phyloP scores from a whole-genome alignment of 2,888 invertebrate genomes.

The Suillia variegata region DNA sequence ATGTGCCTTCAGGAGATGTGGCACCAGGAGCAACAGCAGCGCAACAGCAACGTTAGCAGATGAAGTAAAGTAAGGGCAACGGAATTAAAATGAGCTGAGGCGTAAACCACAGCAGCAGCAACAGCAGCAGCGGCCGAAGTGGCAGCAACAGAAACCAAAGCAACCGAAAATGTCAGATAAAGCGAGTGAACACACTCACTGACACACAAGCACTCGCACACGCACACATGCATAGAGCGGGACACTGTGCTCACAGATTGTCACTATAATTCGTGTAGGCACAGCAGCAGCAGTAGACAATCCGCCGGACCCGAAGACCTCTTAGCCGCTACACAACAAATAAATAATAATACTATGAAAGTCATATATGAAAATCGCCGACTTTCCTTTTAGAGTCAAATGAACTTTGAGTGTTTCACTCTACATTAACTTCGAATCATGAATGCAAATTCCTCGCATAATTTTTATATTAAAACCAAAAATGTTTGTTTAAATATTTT shows the following conservation, averaged over 20 bases:
- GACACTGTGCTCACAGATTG: conserved; percentile 31
- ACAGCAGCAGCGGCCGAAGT: not conserved
- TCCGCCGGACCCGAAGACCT: not conserved
- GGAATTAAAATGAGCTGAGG: not conserved
- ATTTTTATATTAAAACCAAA: too few relatives aligned
- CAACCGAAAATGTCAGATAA: conserved; percentile 37
- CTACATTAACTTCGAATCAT: too few relatives aligned
- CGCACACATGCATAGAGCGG: conserved; percentile 34
- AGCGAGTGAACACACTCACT: conserved; percentile 39
- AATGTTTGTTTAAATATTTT: too few relatives aligned
- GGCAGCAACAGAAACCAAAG: conserved; percentile 22
- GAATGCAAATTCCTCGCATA: too few relatives aligned
- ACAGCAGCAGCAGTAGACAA: too few relatives aligned
- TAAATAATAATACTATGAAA: too few relatives aligned
- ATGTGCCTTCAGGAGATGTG: not conserved
- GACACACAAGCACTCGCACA: conserved; percentile 23
- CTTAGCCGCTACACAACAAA: too few relatives aligned
- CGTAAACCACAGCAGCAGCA: not conserved
- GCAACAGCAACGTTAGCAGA: too few relatives aligned
- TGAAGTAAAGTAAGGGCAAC: not conserved
- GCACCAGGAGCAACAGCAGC: not conserved
- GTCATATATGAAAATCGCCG: too few relatives aligned
- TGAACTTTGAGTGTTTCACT: too few relatives aligned
- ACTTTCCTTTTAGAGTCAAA: too few relatives aligned
- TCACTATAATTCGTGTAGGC: too few relatives aligned